Evolutionary conservation across 2,888 invertebrate genomes (phyloP).

Genomic region (Rhorus exstirpatorius): DNA sequence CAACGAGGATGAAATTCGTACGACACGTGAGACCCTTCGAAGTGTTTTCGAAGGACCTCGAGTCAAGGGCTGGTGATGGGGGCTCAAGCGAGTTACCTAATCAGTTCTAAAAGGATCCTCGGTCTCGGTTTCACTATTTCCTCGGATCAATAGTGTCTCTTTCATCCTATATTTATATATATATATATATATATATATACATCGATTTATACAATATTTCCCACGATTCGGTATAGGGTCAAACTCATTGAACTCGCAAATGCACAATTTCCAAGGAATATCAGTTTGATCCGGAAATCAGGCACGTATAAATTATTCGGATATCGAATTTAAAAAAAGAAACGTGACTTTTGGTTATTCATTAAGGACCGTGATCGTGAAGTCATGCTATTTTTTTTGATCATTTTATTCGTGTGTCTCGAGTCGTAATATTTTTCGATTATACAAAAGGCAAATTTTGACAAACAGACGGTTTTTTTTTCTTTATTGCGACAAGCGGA

Average conservation of each 20-base stretch:
- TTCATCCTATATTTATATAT: conserved; percentile 12
- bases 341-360: too few relatives aligned
- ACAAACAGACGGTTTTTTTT: background rate
- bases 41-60: conserved; percentile 32
- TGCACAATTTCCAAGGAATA: conserved; percentile 8
- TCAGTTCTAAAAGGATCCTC: conserved; percentile 52
- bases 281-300: conserved; percentile 14
- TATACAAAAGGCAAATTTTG: too few relatives aligned
- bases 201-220: too few relatives aligned
- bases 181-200: conserved; percentile 20
- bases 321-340: too few relatives aligned
- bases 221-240: conserved; percentile 11
- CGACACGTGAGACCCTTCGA: conserved; percentile 38
- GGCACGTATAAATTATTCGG: too few relatives aligned
- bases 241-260: conserved; percentile 15
- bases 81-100: conserved; percentile 39
- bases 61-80: conserved; percentile 26
- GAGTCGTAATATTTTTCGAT: too few relatives aligned
- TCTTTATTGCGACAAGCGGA: background rate
- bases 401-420: too few relatives aligned
- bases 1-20: conserved; percentile 5
- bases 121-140: conserved; percentile 29
- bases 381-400: too few relatives aligned
- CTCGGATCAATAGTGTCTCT: conserved; percentile 30
- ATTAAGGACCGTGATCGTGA: too few relatives aligned